Percentiles rank a stretch among this genome's conserved stretches.
phyloP scores from a whole-genome alignment of 2,797 vertebrate genomes.

The Oryzias sinensis region DNA sequence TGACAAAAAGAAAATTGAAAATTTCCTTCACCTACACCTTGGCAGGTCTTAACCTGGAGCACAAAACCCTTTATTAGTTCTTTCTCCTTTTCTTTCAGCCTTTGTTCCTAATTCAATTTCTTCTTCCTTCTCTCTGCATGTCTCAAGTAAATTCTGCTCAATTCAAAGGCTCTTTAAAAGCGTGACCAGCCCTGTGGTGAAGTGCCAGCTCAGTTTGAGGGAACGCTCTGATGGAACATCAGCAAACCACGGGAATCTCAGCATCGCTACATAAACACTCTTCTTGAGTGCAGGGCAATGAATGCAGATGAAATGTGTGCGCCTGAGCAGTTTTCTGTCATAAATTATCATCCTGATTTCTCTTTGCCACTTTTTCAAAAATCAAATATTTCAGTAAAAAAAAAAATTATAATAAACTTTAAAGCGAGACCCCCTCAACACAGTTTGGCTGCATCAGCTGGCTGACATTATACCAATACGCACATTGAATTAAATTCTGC shows the following conservation, averaged over 20 bases:
- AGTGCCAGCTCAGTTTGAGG: slow-evolving; percentile 49
- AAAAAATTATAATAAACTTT: slow-evolving; percentile 45
- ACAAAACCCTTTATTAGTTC: slow-evolving; percentile 63
- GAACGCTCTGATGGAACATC: slow-evolving; percentile 59
- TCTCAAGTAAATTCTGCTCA: slow-evolving; percentile 64
- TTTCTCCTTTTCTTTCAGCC: slow-evolving; percentile 31
- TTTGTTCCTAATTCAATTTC: slow-evolving; percentile 59
- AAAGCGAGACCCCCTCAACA: slow-evolving; percentile 38
- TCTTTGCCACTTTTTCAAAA: slow-evolving; percentile 58
- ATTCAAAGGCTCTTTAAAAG: slow-evolving; percentile 75
- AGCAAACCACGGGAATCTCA: slow-evolving; percentile 60
- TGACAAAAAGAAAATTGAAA: slow-evolving; percentile 16
- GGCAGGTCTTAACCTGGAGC: slow-evolving; percentile 49
- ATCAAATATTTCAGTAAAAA: slow-evolving; percentile 49
- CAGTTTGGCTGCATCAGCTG: slow-evolving; percentile 48
- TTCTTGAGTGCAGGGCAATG: slow-evolving; percentile 55
- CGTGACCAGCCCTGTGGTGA: slow-evolving; percentile 64
- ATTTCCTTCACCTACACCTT: slow-evolving; percentile 24
- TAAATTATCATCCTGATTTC: slow-evolving; percentile 46
- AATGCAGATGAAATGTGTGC: slow-evolving; percentile 20
- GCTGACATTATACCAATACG: slow-evolving; percentile 14
- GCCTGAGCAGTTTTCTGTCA: slow-evolving; percentile 14
- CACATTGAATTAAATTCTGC: too few species aligned
- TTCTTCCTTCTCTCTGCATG: slow-evolving; percentile 46
- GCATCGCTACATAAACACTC: slow-evolving; percentile 50